phyloP scores from a whole-genome alignment of 2,797 vertebrate genomes.

The Cuniculus paca region DNA sequence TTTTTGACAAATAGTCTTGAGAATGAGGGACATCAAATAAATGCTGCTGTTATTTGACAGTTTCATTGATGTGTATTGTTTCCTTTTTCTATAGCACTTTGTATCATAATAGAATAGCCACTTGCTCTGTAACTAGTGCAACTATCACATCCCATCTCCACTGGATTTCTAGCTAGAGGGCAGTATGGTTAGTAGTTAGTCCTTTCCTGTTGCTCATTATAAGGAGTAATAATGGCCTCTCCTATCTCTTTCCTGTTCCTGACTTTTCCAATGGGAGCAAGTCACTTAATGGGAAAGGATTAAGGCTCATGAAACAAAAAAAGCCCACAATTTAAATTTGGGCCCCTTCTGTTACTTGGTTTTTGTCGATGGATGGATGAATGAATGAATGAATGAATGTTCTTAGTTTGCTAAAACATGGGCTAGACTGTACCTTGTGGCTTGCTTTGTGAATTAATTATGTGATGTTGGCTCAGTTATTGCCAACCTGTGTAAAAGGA shows the following conservation, averaged over 20 bases:
- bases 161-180: background rate
- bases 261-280: background rate
- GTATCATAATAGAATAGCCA: background rate
- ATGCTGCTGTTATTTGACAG: background rate
- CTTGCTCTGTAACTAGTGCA: background rate
- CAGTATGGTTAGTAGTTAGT: background rate
- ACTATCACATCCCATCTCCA: background rate
- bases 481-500: background rate
- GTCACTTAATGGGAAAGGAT: background rate
- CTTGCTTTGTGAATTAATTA: background rate
- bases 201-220: too few species aligned
- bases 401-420: background rate
- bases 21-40: background rate
- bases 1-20: background rate
- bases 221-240: background rate
- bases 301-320: background rate
- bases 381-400: background rate
- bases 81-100: background rate
- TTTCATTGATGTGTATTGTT: background rate
- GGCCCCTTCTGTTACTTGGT: background rate
- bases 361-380: background rate
- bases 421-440: background rate
- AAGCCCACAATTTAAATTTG: background rate
- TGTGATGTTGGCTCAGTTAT: background rate
- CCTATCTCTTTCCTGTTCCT: background rate